phyloP scores from a whole-genome alignment of 2,888 invertebrate genomes.

The Pharmacophagus antenor region DNA sequence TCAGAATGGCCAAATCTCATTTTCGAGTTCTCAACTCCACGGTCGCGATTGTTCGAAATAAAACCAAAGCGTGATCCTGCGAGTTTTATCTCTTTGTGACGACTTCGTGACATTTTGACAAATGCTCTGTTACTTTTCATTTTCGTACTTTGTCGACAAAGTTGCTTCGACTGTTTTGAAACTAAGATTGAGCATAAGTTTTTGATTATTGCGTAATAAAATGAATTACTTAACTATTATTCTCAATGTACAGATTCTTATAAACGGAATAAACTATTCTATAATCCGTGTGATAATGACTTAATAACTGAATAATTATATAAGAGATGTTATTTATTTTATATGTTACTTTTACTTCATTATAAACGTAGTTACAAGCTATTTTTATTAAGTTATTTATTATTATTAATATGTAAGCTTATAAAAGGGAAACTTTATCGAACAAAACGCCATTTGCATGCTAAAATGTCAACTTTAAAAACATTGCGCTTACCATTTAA shows the following conservation, averaged over 20 bases:
- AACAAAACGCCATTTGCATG: neutral
- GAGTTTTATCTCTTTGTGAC: slow-evolving; percentile 18
- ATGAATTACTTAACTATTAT: no score
- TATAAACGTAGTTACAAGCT: no score
- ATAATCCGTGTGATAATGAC: no score
- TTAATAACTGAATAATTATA: no score
- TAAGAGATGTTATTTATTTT: no score
- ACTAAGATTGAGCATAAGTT: neutral
- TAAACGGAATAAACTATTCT: no score
- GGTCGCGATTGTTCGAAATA: slow-evolving; percentile 12
- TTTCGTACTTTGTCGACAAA: neutral
- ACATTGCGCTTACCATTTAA: neutral
- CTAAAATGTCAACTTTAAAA: neutral
- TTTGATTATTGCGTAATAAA: neutral
- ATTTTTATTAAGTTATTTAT: no score
- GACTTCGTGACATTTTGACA: slow-evolving; percentile 16
- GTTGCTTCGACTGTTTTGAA: neutral
- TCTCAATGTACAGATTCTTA: no score
- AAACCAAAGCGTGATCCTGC: slow-evolving; percentile 4
- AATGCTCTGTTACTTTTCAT: slow-evolving; percentile 19
- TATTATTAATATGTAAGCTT: no score
- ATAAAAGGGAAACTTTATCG: neutral
- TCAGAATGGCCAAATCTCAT: slow-evolving; percentile 10
- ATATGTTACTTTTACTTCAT: no score
- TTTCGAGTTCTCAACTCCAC: slow-evolving; percentile 7